These are phyloP conservation scores for Aphelenchoides avenae DNA, from an alignment of 1,140 invertebrate species.

Conservation along the genomic window DNA sequence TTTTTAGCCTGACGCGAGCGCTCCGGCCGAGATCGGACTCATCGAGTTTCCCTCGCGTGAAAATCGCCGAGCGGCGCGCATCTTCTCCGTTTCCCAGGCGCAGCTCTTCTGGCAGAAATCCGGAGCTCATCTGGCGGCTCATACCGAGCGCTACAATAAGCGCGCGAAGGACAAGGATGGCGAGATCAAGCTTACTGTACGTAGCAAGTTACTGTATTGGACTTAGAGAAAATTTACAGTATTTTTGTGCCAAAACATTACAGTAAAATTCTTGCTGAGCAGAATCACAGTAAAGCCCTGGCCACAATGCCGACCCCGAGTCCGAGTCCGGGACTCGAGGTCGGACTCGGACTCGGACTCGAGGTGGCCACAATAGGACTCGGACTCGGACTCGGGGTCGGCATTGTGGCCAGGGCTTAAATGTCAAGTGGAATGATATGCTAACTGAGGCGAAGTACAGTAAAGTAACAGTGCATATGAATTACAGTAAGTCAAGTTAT, in stretches of 20 bases:
- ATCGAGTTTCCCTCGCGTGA: conserved; percentile 67
- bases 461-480: too few relatives aligned
- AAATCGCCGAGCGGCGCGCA: conserved; percentile 89
- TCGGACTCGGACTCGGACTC: too few relatives aligned
- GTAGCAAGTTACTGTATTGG: conserved; percentile 2
- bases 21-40: conserved; percentile 56
- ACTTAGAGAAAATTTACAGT: neutral
- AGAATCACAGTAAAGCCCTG: too few relatives aligned
- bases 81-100: conserved; percentile 96
- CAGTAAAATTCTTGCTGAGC: conserved; percentile 8
- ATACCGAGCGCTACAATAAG: conserved; percentile 94
- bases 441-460: too few relatives aligned
- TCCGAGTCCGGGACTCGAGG: too few relatives aligned
- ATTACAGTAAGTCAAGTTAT: conserved; percentile 10
- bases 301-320: too few relatives aligned
- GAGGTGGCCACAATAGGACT: too few relatives aligned
- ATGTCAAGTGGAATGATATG: too few relatives aligned
- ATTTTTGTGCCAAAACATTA: conserved; percentile 16
- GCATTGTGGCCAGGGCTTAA: too few relatives aligned
- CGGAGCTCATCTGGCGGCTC: conserved; percentile 93
- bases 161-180: conserved; percentile 79
- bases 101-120: conserved; percentile 99
- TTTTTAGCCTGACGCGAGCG: conserved; percentile 30
- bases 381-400: too few relatives aligned
- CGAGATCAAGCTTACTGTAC: conserved; percentile 76